Base-by-base conservation (phyloP, 2,113 vertebrate species). In the Ia io region DNA sequence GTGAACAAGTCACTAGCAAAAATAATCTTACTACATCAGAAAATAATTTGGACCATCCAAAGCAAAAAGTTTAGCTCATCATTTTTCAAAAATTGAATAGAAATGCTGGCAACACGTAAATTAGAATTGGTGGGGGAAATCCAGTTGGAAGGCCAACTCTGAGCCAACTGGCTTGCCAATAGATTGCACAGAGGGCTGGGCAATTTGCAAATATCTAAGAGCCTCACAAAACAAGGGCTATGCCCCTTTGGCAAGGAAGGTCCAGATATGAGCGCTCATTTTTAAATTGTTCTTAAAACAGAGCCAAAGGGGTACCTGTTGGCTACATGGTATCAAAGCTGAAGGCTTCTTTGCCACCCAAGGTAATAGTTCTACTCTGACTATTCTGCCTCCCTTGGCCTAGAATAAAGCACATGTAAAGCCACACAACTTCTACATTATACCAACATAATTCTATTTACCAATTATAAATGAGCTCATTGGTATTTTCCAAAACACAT, bases 21-120 rank as follows among this genome's bases (percentile, higher is more conserved):
- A 77, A 83, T 51, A 90, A 42, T 28, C 79, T 32, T 35, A 18
- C 74, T 49, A 78, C 17, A 35, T 85, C 35, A 32, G 22, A 89
- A 92, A 71, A 84, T 85, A 78, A 83, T 88, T 69, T 89, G 69
- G 59, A 85, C 53, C 90, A 95, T 88, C 28, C 88, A 92, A 92
- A 84, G 78, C 30, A 84, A 78, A 8, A 9, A 65, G 30, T 0
- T 56, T 32, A 82, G 30, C 42, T 13, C 10, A 91, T 25, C 86
- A 40, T 49, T 76, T 40, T 53, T 56, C 56, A 77, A 77, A 74
- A 74, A 83, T 2, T 67, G 49, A 90, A 63, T 71, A 84, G 22
- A 95, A 90, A 32, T 65, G 2, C 13, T 80, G 22, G 42, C 44
- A 78, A 90, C 4, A 42, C 11, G 47, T 97, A 71, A 74, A 90